phyloP scores from a whole-genome alignment of 2,888 invertebrate species.

The Leptura quadrifasciata region DNA sequence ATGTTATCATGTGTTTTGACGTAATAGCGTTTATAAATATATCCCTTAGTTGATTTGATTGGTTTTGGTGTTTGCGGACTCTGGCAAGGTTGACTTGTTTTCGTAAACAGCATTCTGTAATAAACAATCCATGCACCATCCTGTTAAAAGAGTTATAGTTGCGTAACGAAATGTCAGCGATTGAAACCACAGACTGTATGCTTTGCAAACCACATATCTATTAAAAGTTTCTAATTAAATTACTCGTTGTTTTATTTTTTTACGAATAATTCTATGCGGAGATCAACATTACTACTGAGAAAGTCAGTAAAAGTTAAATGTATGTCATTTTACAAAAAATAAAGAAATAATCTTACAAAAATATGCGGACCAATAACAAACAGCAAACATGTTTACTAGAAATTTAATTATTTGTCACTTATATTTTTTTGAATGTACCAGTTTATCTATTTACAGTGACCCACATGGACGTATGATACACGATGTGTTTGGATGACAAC shows the following conservation, averaged over 20 bases:
- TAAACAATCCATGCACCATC: background rate
- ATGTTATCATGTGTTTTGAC: no score
- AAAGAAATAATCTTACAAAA: background rate
- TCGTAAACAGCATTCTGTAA: background rate
- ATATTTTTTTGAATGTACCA: background rate
- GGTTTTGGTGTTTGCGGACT: background rate
- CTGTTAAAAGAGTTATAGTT: background rate
- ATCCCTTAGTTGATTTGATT: background rate
- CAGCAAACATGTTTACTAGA: background rate
- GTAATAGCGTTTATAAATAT: background rate
- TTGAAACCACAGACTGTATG: background rate
- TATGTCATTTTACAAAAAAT: background rate
- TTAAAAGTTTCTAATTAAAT: slow-evolving; percentile 7
- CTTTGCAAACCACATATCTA: background rate
- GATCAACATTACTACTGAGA: background rate
- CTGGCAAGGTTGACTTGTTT: slow-evolving; percentile 6
- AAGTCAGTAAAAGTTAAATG: background rate
- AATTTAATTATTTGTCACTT: background rate
- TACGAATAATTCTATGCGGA: background rate
- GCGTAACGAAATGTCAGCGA: background rate
- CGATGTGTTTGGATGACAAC: background rate
- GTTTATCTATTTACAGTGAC: slow-evolving; percentile 1
- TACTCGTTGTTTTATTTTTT: background rate
- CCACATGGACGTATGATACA: background rate
- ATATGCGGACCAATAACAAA: background rate